Evolutionary conservation across 2,888 invertebrate species (phyloP).

Genomic region (Latheticus oryzae): DNA sequence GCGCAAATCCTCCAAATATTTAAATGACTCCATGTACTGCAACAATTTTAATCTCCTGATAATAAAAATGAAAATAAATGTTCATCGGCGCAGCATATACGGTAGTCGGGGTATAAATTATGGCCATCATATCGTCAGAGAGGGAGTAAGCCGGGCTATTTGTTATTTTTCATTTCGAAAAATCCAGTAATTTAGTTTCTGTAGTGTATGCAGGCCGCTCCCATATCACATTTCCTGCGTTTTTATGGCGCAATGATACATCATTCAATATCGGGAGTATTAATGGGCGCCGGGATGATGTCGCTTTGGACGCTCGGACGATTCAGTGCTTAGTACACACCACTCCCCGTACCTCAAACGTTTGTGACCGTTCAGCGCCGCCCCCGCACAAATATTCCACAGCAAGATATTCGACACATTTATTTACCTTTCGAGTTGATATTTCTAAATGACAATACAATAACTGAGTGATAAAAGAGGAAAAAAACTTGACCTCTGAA

Average conservation of each 20-base stretch:
- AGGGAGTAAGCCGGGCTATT: constrained; percentile 66
- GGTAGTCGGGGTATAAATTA: constrained; percentile 63
- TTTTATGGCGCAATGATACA: constrained; percentile 68
- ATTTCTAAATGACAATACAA: no score
- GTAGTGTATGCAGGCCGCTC: constrained; percentile 63
- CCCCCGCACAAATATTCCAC: constrained; percentile 35
- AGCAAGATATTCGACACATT: constrained; percentile 17
- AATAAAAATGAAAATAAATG: constrained; percentile 67
- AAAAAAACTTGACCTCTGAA: no score
- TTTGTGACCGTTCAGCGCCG: constrained; percentile 48
- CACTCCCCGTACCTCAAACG: constrained; percentile 22
- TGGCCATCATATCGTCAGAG: constrained; percentile 66
- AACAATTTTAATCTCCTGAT: constrained; percentile 67
- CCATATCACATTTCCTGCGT: constrained; percentile 68
- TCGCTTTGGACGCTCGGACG: constrained; percentile 38
- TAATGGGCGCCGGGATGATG: constrained; percentile 57
- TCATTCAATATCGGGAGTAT: constrained; percentile 67
- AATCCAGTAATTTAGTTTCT: constrained; percentile 68
- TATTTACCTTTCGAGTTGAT: constrained; percentile 12
- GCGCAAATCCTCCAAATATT: constrained; percentile 61
- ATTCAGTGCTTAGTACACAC: constrained; percentile 23
- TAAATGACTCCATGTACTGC: constrained; percentile 64
- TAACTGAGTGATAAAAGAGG: no score
- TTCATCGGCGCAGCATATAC: constrained; percentile 63
- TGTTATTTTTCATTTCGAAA: constrained; percentile 68